These are phyloP conservation scores for Wasmannia auropunctata DNA, from an alignment of 1,140 invertebrate genomes.

Conservation along the genomic window DNA sequence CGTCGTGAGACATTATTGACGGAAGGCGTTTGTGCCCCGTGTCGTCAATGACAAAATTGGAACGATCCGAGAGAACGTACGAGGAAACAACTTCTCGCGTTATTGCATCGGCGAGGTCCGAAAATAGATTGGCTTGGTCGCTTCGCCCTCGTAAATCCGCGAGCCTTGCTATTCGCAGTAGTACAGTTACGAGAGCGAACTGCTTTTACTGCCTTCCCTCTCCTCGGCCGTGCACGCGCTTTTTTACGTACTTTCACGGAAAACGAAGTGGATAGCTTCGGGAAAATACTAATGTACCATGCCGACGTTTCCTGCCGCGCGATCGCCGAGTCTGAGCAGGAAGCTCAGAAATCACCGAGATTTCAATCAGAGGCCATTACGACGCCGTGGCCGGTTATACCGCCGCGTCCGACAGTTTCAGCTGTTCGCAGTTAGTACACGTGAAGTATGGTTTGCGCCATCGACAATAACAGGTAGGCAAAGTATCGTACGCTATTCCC, in stretches of 20 bases:
- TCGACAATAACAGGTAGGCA: constrained; percentile 36
- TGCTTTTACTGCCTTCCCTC: constrained; percentile 22
- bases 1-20: not conserved
- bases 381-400: constrained; percentile 66
- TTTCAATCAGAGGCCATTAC: constrained; percentile 79
- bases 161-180: not conserved
- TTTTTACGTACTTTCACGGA: constrained; percentile 44
- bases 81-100: constrained; percentile 14
- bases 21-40: not conserved
- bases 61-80: not conserved
- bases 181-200: constrained; percentile 5
- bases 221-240: not conserved
- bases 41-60: not conserved
- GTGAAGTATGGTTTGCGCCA: constrained; percentile 43
- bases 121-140: constrained; percentile 35
- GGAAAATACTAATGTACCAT: constrained; percentile 40
- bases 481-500: constrained; percentile 53
- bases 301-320: constrained; percentile 6
- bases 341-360: constrained; percentile 76
- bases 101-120: constrained; percentile 7
- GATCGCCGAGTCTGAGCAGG: not conserved
- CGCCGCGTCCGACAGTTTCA: constrained; percentile 49
- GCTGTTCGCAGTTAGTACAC: constrained; percentile 52
- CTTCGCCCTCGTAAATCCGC: constrained; percentile 26
- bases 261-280: constrained; percentile 1